These are phyloP conservation scores for Drosophila pegasa DNA, from an alignment of 2,888 invertebrate genomes.

Conservation along the genomic window DNA sequence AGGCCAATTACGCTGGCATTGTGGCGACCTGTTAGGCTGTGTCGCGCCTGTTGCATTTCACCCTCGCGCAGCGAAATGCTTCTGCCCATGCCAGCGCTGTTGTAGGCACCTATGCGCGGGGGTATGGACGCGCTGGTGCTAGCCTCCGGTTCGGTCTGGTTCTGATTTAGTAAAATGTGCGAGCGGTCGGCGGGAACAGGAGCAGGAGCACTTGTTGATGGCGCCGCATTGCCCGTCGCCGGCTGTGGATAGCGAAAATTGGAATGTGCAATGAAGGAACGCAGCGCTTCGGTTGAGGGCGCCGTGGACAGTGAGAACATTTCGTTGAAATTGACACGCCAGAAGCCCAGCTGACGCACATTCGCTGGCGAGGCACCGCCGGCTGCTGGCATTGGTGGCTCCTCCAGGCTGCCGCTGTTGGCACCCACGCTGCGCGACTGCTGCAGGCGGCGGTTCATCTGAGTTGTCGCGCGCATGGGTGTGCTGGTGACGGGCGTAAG, in stretches of 20 bases:
- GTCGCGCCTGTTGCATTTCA: conserved; percentile 53
- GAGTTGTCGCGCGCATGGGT: conserved; percentile 51
- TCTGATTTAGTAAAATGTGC: conserved; percentile 50
- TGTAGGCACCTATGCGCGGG: conserved; percentile 28
- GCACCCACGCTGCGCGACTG: conserved; percentile 53
- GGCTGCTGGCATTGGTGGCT: conserved; percentile 14
- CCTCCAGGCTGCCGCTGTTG: conserved; percentile 47
- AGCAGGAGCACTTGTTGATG: conserved; percentile 6
- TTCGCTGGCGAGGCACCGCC: conserved; percentile 26
- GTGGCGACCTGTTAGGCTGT: conserved; percentile 40
- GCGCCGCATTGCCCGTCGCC: conserved; percentile 30
- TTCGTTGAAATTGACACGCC: conserved; percentile 82
- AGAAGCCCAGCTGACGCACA: conserved; percentile 64
- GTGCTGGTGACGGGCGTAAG: conserved; percentile 54
- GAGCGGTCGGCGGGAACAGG: conserved; percentile 44
- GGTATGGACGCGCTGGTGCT: conserved; percentile 28
- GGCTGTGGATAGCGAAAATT: conserved; percentile 74
- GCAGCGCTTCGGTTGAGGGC: conserved; percentile 78
- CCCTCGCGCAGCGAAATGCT: conserved; percentile 68
- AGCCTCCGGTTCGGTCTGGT: conserved; percentile 21
- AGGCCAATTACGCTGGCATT: conserved; percentile 60
- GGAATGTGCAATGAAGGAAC: conserved; percentile 78
- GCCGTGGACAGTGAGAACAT: conserved; percentile 80
- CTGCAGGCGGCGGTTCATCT: conserved; percentile 61
- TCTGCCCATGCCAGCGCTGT: conserved; percentile 52